Conservation (phyloP, 2,797 vertebrate genomes). For the Paguma larvata region DNA sequence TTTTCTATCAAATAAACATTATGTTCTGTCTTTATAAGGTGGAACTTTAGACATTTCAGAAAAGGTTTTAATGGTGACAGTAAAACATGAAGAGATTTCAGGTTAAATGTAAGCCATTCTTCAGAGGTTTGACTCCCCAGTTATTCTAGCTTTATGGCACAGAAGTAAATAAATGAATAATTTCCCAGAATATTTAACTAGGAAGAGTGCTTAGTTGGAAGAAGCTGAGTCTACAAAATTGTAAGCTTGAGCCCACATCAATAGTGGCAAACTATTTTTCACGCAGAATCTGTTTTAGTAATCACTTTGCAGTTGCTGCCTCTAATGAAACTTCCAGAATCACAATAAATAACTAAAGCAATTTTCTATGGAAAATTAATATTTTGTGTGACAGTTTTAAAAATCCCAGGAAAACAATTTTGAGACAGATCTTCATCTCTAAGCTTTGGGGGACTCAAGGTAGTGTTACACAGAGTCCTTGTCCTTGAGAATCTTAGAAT, state of each 20-base stretch:
- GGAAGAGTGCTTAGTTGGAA: background rate
- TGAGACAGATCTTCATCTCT: background rate
- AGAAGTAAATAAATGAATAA: conserved; percentile 63
- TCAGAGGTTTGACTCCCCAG: background rate
- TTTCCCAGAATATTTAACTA: conserved; percentile 50
- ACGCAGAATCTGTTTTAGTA: conserved; percentile 66
- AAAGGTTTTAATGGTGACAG: background rate
- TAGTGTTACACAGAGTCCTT: background rate
- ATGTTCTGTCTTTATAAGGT: background rate
- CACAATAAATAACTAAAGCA: conserved; percentile 51
- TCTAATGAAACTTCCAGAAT: conserved; percentile 63
- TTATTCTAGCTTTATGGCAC: conserved; percentile 43
- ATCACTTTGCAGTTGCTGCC: conserved; percentile 48
- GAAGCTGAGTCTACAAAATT: conserved; percentile 57
- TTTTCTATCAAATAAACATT: background rate
- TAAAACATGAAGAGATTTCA: background rate
- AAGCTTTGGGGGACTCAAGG: background rate
- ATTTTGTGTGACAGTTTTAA: conserved; percentile 1
- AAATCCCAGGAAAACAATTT: background rate
- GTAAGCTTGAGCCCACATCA: conserved; percentile 9
- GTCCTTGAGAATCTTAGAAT: background rate
- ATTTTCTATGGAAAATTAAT: conserved; percentile 62
- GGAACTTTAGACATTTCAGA: background rate
- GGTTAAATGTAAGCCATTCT: background rate
- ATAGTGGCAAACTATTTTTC: conserved; percentile 52